Evolutionary conservation across 2,797 vertebrate species (phyloP), one percentile per base, ranked within the genome.

Genomic region (Xerus rutilus): DNA sequence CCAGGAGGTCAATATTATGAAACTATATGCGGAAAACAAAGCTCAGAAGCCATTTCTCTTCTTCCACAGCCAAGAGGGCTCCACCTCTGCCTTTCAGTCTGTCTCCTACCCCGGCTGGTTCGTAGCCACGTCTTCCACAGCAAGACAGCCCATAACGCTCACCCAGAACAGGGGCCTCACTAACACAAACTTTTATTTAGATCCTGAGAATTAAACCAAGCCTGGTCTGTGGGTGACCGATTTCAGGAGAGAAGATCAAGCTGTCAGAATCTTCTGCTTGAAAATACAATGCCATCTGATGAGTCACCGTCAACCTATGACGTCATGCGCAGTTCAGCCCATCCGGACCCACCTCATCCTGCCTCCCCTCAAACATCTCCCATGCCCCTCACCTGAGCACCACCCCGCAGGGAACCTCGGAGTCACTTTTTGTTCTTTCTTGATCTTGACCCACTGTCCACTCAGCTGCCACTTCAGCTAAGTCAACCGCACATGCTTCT

Each of bases 121-220:
- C 94, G 93, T 91, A 62, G 93, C 76, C 32, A 95, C 84, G n/a
- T 86, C 87, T 59, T 14, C 72, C 18, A 47, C 4, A 3, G 45
- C 0, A 0, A 23, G 54, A 5, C 62, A 96, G 47, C 76, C 79
- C 0, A 3, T 97, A 88, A 82, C 32, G 11, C 88, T 97, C 57
- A 96, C 89, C 32, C 73, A 92, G 3, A 23, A 91, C 14, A 82
- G 84, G 49, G 94, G 95, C 21, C n/a, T 35, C 79, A 28, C 5
- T 20, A 2, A 79, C n/a, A 97, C 92, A 17, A 89, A 92, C 52
- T 97, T 96, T 77, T 96, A 92, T 54, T 89, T 97, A 59, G 14
- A 70, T 3, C 1, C 43, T 43, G 8, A 54, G 57, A 0, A 45
- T 30, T 83, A 47, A 65, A 78, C 32, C 9, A 12, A 72, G 7